Conservation (phyloP, 1,140 invertebrate species). For the Parapsyche elsis region DNA sequence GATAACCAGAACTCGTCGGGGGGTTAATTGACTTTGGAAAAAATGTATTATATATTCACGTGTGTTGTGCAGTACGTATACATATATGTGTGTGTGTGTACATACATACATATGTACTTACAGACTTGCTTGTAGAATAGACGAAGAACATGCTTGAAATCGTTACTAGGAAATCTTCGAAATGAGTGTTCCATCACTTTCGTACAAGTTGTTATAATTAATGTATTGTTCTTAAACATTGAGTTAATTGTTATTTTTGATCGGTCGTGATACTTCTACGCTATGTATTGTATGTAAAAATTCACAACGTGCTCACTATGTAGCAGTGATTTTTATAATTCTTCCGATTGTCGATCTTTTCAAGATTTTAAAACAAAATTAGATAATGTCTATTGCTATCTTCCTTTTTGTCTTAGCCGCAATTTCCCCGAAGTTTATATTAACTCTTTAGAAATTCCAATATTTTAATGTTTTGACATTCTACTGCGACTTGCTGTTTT, state of each 20-base stretch:
- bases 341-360: no score
- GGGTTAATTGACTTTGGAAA: constrained; percentile 49
- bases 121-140: not conserved
- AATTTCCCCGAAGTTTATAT: no score
- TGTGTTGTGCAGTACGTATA: not conserved
- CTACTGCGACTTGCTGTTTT: not conserved
- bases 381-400: no score
- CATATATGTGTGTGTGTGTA: not conserved
- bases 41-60: constrained; percentile 29
- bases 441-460: no score
- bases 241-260: constrained; percentile 12
- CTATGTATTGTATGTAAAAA: no score
- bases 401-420: no score
- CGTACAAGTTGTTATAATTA: constrained; percentile 14
- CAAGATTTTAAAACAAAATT: no score
- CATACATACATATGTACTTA: not conserved
- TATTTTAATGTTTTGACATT: no score
- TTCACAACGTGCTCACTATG: no score
- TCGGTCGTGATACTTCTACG: not conserved
- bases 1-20: constrained; percentile 45
- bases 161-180: constrained; percentile 18
- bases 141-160: constrained; percentile 2
- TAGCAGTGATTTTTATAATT: no score
- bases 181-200: constrained; percentile 2
- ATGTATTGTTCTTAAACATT: constrained; percentile 11